These are phyloP conservation scores for Larimichthys crocea DNA, from an alignment of 2,113 vertebrate species.

Conservation along the genomic window DNA sequence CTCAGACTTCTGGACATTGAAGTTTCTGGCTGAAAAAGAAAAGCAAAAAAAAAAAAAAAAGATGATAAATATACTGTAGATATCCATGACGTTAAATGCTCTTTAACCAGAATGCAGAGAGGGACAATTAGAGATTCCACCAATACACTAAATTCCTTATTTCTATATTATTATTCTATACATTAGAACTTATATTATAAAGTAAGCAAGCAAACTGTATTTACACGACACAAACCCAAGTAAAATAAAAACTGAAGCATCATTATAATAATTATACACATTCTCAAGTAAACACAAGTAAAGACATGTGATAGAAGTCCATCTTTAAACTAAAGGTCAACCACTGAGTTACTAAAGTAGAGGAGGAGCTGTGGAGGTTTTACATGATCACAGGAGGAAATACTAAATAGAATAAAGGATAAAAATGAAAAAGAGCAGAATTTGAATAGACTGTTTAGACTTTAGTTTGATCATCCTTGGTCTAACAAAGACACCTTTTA, in stretches of 20 bases:
- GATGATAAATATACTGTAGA: neutral
- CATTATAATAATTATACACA: neutral
- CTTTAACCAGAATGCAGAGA: neutral
- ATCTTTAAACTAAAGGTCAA: neutral
- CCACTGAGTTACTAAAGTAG: neutral
- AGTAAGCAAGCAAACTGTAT: neutral
- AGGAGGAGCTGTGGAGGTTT: neutral
- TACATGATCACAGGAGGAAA: neutral
- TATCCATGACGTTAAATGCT: neutral
- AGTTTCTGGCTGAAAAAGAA: conserved; percentile 89
- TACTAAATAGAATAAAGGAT: too few relatives aligned
- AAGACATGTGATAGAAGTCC: neutral
- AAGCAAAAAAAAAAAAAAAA: neutral
- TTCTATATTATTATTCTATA: neutral
- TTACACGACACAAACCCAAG: neutral
- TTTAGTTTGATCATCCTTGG: neutral
- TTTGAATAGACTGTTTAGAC: neutral
- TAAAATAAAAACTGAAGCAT: neutral
- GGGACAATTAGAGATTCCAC: neutral
- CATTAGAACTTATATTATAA: neutral
- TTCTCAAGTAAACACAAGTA: neutral
- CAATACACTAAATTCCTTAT: neutral
- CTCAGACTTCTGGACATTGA: conserved; percentile 93
- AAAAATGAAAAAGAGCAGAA: neutral
- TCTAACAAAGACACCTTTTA: neutral